A percentile compares a stretch with the other conserved stretches of the same genome.
Evolutionary conservation across 1,140 invertebrate species (phyloP).

Genomic region (Neodiprion pinetum): DNA sequence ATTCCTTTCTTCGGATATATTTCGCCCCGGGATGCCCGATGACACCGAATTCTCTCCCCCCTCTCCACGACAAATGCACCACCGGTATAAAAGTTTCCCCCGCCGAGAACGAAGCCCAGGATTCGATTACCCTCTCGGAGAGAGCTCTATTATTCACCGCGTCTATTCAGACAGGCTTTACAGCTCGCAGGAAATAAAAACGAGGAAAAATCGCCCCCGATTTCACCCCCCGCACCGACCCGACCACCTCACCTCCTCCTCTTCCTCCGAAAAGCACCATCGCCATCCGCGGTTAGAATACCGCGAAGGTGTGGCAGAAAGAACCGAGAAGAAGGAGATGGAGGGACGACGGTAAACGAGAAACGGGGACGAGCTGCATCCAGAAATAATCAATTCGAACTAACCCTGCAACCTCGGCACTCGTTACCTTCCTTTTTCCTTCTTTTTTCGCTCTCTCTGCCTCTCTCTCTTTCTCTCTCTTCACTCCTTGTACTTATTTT

Average conservation of each 20-base stretch:
- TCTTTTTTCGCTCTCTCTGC: not conserved
- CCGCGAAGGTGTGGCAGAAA: not conserved
- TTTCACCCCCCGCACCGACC: too few species aligned
- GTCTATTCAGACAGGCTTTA: constrained; percentile 5
- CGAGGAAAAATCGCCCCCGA: not conserved
- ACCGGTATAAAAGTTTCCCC: not conserved
- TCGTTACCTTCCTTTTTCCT: not conserved
- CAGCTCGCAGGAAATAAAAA: not conserved
- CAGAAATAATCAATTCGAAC: constrained; percentile 1
- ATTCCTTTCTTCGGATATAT: too few species aligned
- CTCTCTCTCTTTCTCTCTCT: not conserved
- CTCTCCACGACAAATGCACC: not conserved
- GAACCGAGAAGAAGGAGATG: not conserved
- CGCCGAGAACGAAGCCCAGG: not conserved
- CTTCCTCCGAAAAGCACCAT: not conserved
- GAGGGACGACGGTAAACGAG: not conserved
- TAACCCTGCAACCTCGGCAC: not conserved
- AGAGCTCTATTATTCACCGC: not conserved
- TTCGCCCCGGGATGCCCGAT: not conserved
- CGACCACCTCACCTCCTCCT: not conserved
- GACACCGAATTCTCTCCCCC: not conserved
- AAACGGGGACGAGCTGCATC: not conserved
- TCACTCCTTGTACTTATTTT: too few species aligned
- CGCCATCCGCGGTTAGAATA: not conserved
- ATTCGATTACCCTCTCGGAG: constrained; percentile 5